Evolutionary conservation across 2,113 vertebrate genomes (phyloP).

Genomic region (Sorex araneus): DNA sequence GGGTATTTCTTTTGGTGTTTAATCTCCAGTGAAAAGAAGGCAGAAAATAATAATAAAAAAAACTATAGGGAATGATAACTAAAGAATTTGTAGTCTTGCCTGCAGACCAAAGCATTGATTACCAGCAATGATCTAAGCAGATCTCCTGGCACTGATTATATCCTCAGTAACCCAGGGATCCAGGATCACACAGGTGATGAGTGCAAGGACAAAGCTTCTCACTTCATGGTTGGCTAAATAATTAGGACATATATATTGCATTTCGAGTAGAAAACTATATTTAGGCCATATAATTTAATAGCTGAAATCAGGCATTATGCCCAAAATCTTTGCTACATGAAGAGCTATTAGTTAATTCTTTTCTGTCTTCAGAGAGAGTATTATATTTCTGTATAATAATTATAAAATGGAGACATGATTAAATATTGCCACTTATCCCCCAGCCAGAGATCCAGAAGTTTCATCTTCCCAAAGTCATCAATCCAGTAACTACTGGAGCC

Average conservation of each 20-base stretch:
- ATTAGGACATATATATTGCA: slow-evolving; percentile 57
- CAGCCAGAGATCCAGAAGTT: neutral
- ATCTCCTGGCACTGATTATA: slow-evolving; percentile 49
- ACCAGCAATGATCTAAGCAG: slow-evolving; percentile 58
- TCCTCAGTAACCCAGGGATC: neutral
- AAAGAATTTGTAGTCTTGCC: slow-evolving; percentile 47
- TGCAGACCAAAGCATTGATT: slow-evolving; percentile 60
- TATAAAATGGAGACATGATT: neutral
- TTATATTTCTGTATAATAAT: neutral
- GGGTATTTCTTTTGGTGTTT: slow-evolving; percentile 59
- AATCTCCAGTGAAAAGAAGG: slow-evolving; percentile 65
- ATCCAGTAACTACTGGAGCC: neutral
- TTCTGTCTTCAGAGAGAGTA: neutral
- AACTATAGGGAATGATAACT: slow-evolving; percentile 24
- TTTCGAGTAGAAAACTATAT: slow-evolving; percentile 38
- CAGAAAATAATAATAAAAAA: neutral
- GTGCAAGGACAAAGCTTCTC: slow-evolving; percentile 69
- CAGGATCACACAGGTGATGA: neutral
- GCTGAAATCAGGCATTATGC: slow-evolving; percentile 57
- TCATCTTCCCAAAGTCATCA: neutral
- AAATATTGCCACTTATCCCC: neutral
- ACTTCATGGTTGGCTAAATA: slow-evolving; percentile 58
- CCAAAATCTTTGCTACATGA: neutral
- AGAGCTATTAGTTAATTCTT: slow-evolving; percentile 22
- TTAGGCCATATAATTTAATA: slow-evolving; percentile 41